Evolutionary conservation across 2,797 vertebrate genomes (phyloP).

Genomic region (Neosilurus mollespiculum): DNA sequence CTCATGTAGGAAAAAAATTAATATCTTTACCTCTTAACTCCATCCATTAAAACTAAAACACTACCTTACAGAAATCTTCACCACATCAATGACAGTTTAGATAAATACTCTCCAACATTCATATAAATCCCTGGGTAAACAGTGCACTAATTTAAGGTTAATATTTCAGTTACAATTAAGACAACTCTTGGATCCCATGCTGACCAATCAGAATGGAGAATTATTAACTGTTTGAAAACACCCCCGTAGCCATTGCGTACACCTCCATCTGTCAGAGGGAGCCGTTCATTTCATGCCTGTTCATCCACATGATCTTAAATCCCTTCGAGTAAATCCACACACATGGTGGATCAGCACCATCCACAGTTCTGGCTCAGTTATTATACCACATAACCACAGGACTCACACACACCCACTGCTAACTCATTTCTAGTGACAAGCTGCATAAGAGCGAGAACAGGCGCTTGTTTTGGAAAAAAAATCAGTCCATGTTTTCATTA

Average conservation of each 20-base stretch:
- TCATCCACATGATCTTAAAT: slow-evolving; percentile 9
- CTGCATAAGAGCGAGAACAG: background rate
- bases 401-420: background rate
- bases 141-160: background rate
- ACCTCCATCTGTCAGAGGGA: slow-evolving; percentile 5
- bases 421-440: background rate
- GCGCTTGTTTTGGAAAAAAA: background rate
- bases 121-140: background rate
- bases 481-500: background rate
- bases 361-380: background rate
- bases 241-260: background rate
- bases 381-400: background rate
- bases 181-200: background rate
- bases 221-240: background rate
- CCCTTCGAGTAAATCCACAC: background rate
- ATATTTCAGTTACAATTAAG: background rate
- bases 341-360: slow-evolving; percentile 13
- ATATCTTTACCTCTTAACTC: background rate
- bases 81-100: background rate
- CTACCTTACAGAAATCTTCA: background rate
- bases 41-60: background rate
- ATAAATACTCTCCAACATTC: background rate
- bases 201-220: background rate
- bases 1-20: background rate
- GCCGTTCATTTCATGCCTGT: background rate